Conservation (phyloP, 2,888 invertebrate genomes). For the Andrena minutula region DNA sequence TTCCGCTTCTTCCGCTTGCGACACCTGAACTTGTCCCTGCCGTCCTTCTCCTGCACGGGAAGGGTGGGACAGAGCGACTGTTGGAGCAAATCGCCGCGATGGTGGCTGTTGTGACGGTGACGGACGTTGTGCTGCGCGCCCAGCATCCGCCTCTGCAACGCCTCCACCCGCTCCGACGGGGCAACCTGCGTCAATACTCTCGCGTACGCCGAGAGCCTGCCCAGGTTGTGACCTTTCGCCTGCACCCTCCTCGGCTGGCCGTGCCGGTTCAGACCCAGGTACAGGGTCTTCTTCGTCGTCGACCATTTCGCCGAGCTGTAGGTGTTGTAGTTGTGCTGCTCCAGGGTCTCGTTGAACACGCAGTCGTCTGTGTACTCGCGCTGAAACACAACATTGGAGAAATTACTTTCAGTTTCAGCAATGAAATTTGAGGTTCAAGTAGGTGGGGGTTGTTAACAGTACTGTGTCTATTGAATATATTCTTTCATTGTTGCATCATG, state of each 20-base stretch:
- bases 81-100: constrained; percentile 60
- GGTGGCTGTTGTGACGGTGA: constrained; percentile 76
- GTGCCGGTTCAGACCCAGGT: constrained; percentile 91
- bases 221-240: constrained; percentile 89
- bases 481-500: no score
- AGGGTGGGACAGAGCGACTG: constrained; percentile 82
- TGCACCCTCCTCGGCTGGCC: constrained; percentile 91
- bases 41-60: constrained; percentile 78
- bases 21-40: constrained; percentile 85
- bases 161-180: constrained; percentile 85
- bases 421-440: background rate
- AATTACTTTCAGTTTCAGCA: background rate
- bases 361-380: constrained; percentile 93
- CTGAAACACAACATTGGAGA: constrained; percentile 88
- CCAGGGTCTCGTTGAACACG: constrained; percentile 94
- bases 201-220: constrained; percentile 91
- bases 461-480: no score
- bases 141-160: constrained; percentile 85
- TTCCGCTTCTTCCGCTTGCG: constrained; percentile 86
- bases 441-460: no score
- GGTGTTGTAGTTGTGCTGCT: constrained; percentile 94
- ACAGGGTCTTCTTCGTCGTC: constrained; percentile 88
- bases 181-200: constrained; percentile 89
- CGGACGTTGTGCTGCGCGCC: constrained; percentile 78
- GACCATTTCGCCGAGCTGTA: constrained; percentile 92